A percentile compares a stretch with the other conserved stretches of the same genome.
phyloP scores from a whole-genome alignment of 2,797 vertebrate genomes.

The Carduelis carduelis region DNA sequence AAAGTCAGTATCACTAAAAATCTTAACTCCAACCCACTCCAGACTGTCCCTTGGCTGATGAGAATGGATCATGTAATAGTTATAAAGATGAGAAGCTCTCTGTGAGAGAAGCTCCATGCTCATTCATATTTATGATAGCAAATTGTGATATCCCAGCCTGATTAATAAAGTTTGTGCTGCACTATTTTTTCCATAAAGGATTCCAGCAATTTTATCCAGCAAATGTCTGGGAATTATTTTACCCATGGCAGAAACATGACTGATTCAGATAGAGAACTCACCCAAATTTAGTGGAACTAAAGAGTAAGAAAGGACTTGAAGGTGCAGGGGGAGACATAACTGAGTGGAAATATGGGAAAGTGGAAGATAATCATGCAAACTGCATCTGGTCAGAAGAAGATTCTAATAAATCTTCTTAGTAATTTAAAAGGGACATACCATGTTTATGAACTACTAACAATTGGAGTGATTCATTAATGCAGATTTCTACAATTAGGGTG shows the following conservation, averaged over 20 bases:
- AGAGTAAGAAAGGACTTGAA: background rate
- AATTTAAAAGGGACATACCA: background rate
- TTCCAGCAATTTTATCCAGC: background rate
- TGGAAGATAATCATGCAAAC: background rate
- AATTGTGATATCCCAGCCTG: background rate
- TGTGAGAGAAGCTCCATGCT: background rate
- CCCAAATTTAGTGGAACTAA: accelerated
- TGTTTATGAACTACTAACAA: background rate
- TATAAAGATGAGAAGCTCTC: background rate
- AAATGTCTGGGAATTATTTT: background rate
- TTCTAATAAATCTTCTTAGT: background rate
- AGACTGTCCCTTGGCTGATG: background rate
- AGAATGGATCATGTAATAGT: background rate
- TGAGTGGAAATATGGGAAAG: background rate
- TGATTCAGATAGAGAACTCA: background rate
- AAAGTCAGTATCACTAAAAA: background rate
- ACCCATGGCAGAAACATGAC: background rate
- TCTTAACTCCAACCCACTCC: background rate
- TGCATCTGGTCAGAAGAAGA: background rate
- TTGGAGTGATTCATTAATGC: background rate
- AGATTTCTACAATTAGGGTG: background rate
- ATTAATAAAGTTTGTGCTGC: slow-evolving; percentile 9
- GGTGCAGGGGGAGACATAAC: no score
- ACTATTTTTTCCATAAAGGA: background rate
- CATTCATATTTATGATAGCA: background rate